A percentile compares a stretch with the other conserved stretches of the same genome.
Conservation (phyloP, 2,888 invertebrate genomes). For the Plebejus argus region DNA sequence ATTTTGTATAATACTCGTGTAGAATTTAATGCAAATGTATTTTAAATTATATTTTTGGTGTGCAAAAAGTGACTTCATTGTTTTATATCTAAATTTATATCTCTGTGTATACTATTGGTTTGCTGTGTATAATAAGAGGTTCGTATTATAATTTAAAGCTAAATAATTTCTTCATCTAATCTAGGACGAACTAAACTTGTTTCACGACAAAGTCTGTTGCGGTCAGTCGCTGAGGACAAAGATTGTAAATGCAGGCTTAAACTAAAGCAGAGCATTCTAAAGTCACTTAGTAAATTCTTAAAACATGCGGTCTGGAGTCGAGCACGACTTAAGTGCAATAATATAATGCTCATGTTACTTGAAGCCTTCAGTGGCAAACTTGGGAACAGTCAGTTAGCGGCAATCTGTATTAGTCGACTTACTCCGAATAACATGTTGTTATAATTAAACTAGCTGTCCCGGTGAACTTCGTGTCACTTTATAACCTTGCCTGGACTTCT, state of each 20-base stretch:
- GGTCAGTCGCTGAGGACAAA: slow-evolving; percentile 7
- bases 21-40: no score
- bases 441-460: not conserved
- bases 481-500: no score
- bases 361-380: slow-evolving; percentile 26
- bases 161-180: not conserved
- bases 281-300: slow-evolving; percentile 19
- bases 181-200: not conserved
- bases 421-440: slow-evolving; percentile 16
- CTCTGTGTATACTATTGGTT: not conserved
- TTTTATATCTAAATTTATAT: no score
- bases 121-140: not conserved
- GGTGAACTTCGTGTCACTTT: no score
- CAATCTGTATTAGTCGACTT: slow-evolving; percentile 25
- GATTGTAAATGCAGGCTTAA: slow-evolving; percentile 21
- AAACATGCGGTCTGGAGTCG: slow-evolving; percentile 4
- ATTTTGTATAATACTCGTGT: no score
- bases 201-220: slow-evolving; percentile 2
- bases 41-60: no score
- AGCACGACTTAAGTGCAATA: slow-evolving; percentile 1
- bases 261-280: slow-evolving; percentile 9
- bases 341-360: slow-evolving; percentile 22
- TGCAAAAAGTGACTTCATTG: no score
- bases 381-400: slow-evolving; percentile 21
- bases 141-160: not conserved